These are phyloP conservation scores for Apotomis capreana DNA, from an alignment of 2,888 invertebrate genomes.

Conservation along the genomic window DNA sequence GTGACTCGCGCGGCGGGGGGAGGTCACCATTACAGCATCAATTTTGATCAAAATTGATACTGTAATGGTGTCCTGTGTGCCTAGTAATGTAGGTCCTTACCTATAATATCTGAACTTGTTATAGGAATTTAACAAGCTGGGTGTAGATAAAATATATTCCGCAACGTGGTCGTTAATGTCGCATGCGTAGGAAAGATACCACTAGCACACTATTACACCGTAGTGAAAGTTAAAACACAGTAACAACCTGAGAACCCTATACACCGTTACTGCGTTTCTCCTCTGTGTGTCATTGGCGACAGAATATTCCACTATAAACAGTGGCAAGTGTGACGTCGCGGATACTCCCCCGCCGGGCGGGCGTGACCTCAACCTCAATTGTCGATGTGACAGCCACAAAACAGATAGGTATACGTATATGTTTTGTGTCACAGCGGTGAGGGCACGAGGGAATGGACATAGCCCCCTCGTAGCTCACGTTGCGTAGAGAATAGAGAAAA, in stretches of 20 bases:
- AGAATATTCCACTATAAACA: constrained; percentile 30
- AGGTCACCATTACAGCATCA: no score
- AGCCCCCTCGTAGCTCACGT: no score
- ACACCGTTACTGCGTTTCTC: background rate
- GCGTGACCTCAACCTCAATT: constrained; percentile 8
- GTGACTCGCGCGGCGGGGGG: no score
- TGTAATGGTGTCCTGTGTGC: no score
- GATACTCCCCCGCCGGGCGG: constrained; percentile 15
- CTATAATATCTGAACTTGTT: no score
- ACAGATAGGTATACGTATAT: background rate
- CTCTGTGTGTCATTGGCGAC: background rate
- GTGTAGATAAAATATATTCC: no score
- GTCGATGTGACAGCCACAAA: background rate
- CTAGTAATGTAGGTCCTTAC: no score
- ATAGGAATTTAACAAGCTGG: no score
- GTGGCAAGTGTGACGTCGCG: constrained; percentile 14
- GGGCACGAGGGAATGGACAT: no score
- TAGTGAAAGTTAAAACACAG: constrained; percentile 18
- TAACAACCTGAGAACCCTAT: background rate
- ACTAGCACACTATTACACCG: background rate
- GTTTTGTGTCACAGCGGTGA: background rate
- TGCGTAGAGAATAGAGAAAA: no score
- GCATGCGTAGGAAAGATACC: background rate
- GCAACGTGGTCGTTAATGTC: background rate
- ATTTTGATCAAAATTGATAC: no score